Conservation (phyloP, 1,140 invertebrate genomes). For the Saxidomus purpurata region DNA sequence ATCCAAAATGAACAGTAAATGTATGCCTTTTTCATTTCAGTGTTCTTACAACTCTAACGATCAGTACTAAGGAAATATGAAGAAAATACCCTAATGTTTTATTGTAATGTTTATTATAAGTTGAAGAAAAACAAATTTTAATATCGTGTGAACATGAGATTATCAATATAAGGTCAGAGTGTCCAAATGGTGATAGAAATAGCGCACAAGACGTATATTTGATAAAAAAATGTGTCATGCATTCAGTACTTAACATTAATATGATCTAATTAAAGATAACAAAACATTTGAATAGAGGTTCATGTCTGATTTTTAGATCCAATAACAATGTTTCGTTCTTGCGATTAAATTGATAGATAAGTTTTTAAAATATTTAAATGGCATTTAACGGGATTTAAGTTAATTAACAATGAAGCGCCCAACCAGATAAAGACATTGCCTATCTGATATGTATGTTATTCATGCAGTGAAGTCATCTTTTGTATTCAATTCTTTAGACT, state of each 20-base stretch:
- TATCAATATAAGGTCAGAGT: too few species aligned
- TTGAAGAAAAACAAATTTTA: too few species aligned
- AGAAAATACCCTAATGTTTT: too few species aligned
- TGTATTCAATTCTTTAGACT: neutral
- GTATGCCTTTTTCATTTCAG: too few species aligned
- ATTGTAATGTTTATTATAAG: too few species aligned
- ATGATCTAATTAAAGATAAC: constrained; percentile 10
- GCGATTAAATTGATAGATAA: neutral
- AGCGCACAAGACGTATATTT: neutral
- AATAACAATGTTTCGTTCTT: neutral
- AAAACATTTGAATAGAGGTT: neutral
- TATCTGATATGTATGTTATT: neutral
- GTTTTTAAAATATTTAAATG: neutral
- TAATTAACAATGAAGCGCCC: neutral
- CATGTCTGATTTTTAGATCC: neutral
- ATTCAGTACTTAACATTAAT: neutral
- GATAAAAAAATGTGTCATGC: neutral
- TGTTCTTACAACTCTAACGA: too few species aligned
- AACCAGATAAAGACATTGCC: neutral
- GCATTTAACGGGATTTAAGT: neutral
- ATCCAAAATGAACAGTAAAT: too few species aligned
- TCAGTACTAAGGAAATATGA: too few species aligned
- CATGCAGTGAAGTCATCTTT: neutral
- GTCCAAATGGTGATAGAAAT: too few species aligned
- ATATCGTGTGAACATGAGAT: too few species aligned